phyloP scores from a whole-genome alignment of 2,113 vertebrate genomes.

The Athene noctua region DNA sequence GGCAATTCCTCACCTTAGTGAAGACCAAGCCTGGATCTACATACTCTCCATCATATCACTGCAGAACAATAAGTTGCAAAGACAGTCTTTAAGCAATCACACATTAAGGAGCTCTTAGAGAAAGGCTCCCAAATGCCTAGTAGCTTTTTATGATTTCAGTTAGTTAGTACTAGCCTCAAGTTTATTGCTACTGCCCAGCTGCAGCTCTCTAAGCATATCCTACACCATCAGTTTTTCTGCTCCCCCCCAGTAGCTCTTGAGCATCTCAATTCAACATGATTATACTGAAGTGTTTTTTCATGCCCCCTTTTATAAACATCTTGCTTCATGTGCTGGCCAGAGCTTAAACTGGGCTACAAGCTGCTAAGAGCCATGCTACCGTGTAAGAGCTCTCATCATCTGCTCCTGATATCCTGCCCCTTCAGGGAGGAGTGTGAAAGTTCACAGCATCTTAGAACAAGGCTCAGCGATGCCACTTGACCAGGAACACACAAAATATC shows the following conservation, averaged over 20 bases:
- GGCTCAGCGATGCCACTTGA: background rate
- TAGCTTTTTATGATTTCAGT: background rate
- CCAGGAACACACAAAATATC: background rate
- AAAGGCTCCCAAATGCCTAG: background rate
- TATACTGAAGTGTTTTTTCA: background rate
- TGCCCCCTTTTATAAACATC: rapidly evolving
- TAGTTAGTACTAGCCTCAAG: background rate
- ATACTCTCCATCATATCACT: background rate
- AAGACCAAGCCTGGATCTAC: background rate
- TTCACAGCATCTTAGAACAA: background rate
- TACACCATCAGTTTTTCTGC: background rate
- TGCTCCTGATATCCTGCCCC: background rate
- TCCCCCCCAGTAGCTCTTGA: background rate
- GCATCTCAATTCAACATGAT: background rate
- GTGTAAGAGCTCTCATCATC: background rate
- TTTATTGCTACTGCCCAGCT: background rate
- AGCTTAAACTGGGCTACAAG: background rate
- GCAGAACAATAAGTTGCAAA: background rate
- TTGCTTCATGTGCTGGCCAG: background rate
- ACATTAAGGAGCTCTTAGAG: background rate
- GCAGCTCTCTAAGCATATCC: background rate
- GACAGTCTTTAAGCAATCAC: background rate
- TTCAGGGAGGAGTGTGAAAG: background rate
- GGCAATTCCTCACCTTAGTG: background rate
- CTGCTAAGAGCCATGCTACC: background rate